Base-by-base conservation (phyloP, 1,140 invertebrate species). In the Homalodisca vitripennis region DNA sequence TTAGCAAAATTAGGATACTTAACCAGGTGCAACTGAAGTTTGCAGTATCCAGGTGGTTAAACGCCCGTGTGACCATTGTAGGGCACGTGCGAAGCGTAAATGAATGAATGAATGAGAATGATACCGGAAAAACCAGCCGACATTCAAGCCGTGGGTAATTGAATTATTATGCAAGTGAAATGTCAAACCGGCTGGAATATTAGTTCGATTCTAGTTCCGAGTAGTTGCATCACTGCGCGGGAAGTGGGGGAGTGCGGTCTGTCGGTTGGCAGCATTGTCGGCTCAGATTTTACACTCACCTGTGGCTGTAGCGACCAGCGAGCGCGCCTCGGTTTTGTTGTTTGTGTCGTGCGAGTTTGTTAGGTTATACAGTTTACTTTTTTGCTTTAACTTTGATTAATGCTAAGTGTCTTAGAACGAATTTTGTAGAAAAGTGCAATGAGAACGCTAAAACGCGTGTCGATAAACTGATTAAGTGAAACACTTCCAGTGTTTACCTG, bases 191-290 rank as follows among this genome's bases (percentile, higher is more conserved):
- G n/a, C 48, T 10, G 22, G n/a, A 51, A 22, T 51, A 22, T 51
- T 51, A 22, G 48, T 51, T 51, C 48, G 22, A 22, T 51, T 51
- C 22, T 51, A 51, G 22, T 20, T 51, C n/a, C 3, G 14, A 3
- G 22, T 22, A 51, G 48, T 51, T 51, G 48, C 48, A 51, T 51
- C 48, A 51, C 48, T 51, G 48, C 48, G 48, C n/a, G 48, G 48
- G 48, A 51, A 51, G 48, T 51, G 48, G 48, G 48, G 48, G 48
- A 51, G 48, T 51, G n/a, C n/a, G n/a, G n/a, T n/a, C n/a, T n/a
- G n/a, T 14, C 17, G 48, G 48, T 51, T 51, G 48, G 48, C 48
- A 51, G 48, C 48, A 51, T n/a, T 51, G 48, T n/a, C 48, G n/a
- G 48, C 48, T 51, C 48, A 51, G 48, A 51, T 51, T 51, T 51